Base-by-base conservation (phyloP, 2,888 invertebrate genomes). In the Apoderus coryli region DNA sequence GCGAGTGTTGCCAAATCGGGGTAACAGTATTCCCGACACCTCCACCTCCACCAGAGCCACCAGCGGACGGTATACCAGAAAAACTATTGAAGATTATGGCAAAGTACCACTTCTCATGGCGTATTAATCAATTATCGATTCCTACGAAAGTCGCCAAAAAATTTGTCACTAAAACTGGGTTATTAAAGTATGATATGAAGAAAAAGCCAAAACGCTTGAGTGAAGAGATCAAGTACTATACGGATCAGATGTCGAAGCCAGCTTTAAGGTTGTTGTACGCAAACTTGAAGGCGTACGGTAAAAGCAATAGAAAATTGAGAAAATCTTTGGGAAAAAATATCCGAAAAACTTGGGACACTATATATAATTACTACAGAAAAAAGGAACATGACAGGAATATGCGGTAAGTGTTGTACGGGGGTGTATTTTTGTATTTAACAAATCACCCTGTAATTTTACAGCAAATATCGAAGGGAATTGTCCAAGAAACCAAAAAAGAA, bases 331-430 rank as follows among this genome's bases (percentile, higher is more conserved):
- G n/a, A 19, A 19, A n/a, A 10, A 35, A 11, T n/a, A 41, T 49
- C 3, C 27, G 33, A 9, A 43, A 39, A 16, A 19, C 45, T 4
- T 48, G 48, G 48, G 39, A 32, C 10, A 43, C 48, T 3, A 47
- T 47, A 25, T 49, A 49, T 31, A 49, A 48, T 31, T 48, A 34
- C 32, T 49, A 49, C 33, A 45, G 38, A 23, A 42, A 43, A 26
- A 42, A 36, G 29, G 38, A 42, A 29, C 35, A 41, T 27, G 41
- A 44, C 3, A 38, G 33, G 26, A 36, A 25, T 15, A 10, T 34
- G 25, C 41, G 44, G 44, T 43, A 37, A 37, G 27, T 12, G 6
- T 19, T 25, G 7, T 11, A 22, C n/a, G n/a, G n/a, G n/a, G n/a
- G 16, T 15, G 9, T 22, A 34, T 10, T 27, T 6, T 5, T n/a